Conservation (phyloP, 2,113 vertebrate species). For the Tragelaphus buxtoni region DNA sequence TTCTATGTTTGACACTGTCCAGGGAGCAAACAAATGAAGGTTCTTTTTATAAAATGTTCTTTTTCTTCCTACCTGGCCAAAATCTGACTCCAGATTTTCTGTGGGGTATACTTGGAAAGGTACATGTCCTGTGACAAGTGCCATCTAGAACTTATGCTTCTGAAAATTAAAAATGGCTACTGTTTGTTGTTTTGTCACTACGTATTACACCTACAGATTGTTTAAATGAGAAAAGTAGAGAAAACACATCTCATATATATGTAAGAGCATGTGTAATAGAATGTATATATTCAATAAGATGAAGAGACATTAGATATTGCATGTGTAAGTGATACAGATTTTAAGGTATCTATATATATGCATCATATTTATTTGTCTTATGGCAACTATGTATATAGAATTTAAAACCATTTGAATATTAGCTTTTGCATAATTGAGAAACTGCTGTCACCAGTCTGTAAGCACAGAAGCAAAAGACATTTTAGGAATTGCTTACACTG, state of each 20-base stretch:
- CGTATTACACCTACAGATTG: slow-evolving; percentile 28
- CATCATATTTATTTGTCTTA: slow-evolving; percentile 11
- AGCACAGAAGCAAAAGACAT: slow-evolving; percentile 67
- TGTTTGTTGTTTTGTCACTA: slow-evolving; percentile 48
- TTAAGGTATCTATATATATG: neutral
- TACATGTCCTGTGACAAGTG: neutral
- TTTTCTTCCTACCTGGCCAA: slow-evolving; percentile 14
- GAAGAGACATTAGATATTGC: neutral
- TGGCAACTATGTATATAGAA: neutral
- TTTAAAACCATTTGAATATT: slow-evolving; percentile 42
- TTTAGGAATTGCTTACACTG: slow-evolving; percentile 73
- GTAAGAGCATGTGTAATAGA: neutral
- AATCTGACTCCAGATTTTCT: slow-evolving; percentile 57
- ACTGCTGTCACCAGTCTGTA: neutral
- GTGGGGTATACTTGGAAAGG: neutral
- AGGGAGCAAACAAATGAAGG: slow-evolving; percentile 57
- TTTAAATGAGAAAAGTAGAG: slow-evolving; percentile 45
- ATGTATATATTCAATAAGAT: neutral
- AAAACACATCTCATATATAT: neutral
- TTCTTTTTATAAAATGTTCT: slow-evolving; percentile 58
- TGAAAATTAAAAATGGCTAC: slow-evolving; percentile 62
- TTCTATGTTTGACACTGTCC: slow-evolving; percentile 40
- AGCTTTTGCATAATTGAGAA: slow-evolving; percentile 41
- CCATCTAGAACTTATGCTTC: slow-evolving; percentile 25
- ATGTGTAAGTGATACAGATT: neutral